Evolutionary conservation across 2,113 vertebrate genomes (phyloP), one percentile per base, ranked within the genome.

Genomic region (Tupaia tana): DNA sequence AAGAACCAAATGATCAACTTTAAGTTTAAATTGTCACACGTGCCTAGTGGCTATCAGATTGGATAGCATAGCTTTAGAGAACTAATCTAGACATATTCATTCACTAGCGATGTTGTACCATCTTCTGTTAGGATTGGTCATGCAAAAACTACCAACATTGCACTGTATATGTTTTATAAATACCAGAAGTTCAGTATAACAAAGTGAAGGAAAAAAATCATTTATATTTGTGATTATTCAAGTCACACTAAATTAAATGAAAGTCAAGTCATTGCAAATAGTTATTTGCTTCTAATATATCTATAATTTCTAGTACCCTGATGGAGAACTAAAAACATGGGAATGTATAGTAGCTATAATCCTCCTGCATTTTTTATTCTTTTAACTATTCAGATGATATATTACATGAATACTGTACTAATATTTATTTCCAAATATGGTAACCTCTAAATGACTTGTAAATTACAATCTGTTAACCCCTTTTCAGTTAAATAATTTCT

Each of bases 131-230:
- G n/a, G 67, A 66, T 58, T 75, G 16, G 8, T 83, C 61, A 56
- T 19, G 6, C 22, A 19, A 7, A 73, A 91, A 74, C 71, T 74
- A 54, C 80, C 58, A 67, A 92, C 25, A 34, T 8, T 82, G 59
- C 34, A 66, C 73, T 43, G 22, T 24, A 75, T 20, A n/a, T 56
- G 8, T 67, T 90, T 86, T 82, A 64, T 43, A 91, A 95, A 74
- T 18, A 83, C 18, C 56, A 84, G 67, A 5, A 82, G 56, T 75
- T 84, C 58, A 78, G 61, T 12, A 25, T 79, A n/a, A 96, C 61
- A 64, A 89, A 94, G 16, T 20, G 52, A 91, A 81, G 61, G 90
- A 63, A 94, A 94, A 82, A 95, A 73, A 52, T 2, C 31, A 64
- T 58, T 34, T 89, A 27, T 6, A 67, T 64, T 83, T 83, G 34